phyloP scores from a whole-genome alignment of 2,888 invertebrate species.

The Oscheius myriophilus region DNA sequence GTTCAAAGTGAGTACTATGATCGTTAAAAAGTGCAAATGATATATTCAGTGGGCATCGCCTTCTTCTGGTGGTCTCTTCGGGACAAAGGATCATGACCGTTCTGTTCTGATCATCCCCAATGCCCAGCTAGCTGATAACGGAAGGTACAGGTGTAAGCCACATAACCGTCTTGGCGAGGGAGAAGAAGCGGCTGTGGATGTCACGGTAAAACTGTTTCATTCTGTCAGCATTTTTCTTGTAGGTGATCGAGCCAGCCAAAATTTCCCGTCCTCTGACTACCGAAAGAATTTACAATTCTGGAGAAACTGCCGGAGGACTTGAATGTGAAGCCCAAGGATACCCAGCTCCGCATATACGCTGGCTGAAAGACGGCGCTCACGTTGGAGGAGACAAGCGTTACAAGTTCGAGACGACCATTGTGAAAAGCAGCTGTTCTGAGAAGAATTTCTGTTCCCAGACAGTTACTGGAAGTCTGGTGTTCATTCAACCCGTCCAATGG shows the following conservation, averaged over 20 bases:
- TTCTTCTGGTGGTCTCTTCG: constrained; percentile 44
- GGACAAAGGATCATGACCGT: constrained; percentile 46
- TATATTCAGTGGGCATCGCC: constrained; percentile 43
- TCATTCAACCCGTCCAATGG: constrained; percentile 78
- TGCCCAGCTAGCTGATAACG: constrained; percentile 84
- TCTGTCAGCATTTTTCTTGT: not conserved
- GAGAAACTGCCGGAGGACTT: constrained; percentile 49
- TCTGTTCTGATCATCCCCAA: constrained; percentile 72
- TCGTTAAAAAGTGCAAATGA: not conserved
- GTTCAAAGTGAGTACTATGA: constrained; percentile 39
- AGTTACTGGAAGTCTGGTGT: constrained; percentile 46
- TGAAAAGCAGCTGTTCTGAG: constrained; percentile 47
- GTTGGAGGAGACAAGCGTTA: constrained; percentile 35
- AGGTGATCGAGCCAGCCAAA: constrained; percentile 63
- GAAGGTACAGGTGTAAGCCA: constrained; percentile 89
- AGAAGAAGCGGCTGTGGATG: constrained; percentile 78
- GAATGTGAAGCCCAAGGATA: constrained; percentile 66
- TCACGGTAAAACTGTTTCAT: constrained; percentile 76
- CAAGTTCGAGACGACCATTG: constrained; percentile 22
- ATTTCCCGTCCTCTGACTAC: constrained; percentile 58
- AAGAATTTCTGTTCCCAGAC: constrained; percentile 54
- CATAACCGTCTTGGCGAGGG: constrained; percentile 86
- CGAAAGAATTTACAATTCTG: constrained; percentile 51
- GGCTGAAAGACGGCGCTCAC: constrained; percentile 63
- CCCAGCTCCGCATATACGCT: constrained; percentile 60